Base-by-base conservation (phyloP, 1,140 invertebrate genomes). In the Tetramorium simillimum region DNA sequence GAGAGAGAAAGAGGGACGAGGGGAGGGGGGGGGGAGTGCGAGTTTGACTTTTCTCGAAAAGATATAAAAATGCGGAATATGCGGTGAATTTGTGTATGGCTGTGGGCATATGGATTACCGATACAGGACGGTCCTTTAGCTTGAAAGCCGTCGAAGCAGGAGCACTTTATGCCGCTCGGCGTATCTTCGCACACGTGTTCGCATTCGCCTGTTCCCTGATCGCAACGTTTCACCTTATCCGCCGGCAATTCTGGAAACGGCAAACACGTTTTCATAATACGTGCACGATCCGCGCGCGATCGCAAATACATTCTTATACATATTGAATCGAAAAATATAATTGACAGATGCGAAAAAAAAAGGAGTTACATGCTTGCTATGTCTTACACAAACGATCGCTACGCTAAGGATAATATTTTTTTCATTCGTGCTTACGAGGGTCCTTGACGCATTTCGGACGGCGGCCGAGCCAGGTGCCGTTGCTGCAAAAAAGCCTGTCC, bases 401-500 rank as follows among this genome's bases (percentile, higher is more conserved):
- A 46, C 28, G 14, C n/a, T 4, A n/a, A 53, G 43, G 16, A 49
- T 87, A 51, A 40, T 28, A 24, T 46, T 49, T 10, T 46, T 49
- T 10, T 2, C 2, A 1, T 7, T 7, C 9, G 12, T 33, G 88
- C 91, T 94, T 91, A 92, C 96, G 93, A 87, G 81, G 90, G 24
- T 93, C 88, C 77, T 92, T 92, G 69, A 94, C 85, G 81, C 96
- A 97, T 73, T 92, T 94, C 9, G 96, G 96, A 80, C 95, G 90
- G 49, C 94, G 93, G 14, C 96, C 96, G 40, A 96, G 87, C 96
- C 96, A 97, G 73, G 93, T 92, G 43, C 94, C 93, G 58, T 94
- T 87, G 86, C 95, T 96, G 84, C 96, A 97, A 89, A 95, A 97
- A 82, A 97, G 94, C 62, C 95, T 95, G 84, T 96, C 95, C 72